Conservation (phyloP, 2,888 invertebrate species). For the Uropetala carovei region DNA sequence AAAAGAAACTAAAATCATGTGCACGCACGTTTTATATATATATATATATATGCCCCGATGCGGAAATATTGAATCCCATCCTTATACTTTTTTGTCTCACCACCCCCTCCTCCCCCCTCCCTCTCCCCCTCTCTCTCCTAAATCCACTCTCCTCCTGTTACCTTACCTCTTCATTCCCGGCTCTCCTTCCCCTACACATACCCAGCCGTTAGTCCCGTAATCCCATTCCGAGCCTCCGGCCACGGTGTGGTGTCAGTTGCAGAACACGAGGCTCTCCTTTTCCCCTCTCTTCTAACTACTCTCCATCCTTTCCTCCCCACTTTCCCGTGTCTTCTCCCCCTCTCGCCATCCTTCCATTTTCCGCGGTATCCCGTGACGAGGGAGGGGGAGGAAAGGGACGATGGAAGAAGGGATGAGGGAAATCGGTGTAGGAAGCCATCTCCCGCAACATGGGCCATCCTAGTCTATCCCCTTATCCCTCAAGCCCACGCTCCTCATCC, state of each 20-base stretch:
- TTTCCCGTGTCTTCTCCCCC: neutral
- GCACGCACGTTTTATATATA: too few species aligned
- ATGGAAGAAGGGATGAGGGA: too few species aligned
- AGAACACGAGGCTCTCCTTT: neutral
- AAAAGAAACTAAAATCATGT: too few species aligned
- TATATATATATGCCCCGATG: too few species aligned
- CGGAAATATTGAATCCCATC: too few species aligned
- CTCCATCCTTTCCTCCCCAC: neutral
- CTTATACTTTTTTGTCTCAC: too few species aligned
- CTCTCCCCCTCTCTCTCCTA: too few species aligned
- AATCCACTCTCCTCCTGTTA: neutral
- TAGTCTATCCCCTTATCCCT: neutral
- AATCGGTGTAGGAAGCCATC: too few species aligned
- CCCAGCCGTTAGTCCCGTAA: neutral
- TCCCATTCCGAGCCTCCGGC: slow-evolving; percentile 15
- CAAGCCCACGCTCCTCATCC: neutral
- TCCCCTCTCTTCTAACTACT: neutral
- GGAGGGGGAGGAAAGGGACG: neutral
- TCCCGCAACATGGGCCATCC: too few species aligned
- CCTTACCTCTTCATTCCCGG: neutral
- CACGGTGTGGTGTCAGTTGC: neutral
- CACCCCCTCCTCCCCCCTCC: too few species aligned
- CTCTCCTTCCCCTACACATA: neutral
- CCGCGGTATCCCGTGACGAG: neutral
- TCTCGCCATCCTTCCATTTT: neutral